Evolutionary conservation across 1,140 invertebrate genomes (phyloP), one percentile per base, ranked within the genome.

Genomic region (Meteorus sp.): DNA sequence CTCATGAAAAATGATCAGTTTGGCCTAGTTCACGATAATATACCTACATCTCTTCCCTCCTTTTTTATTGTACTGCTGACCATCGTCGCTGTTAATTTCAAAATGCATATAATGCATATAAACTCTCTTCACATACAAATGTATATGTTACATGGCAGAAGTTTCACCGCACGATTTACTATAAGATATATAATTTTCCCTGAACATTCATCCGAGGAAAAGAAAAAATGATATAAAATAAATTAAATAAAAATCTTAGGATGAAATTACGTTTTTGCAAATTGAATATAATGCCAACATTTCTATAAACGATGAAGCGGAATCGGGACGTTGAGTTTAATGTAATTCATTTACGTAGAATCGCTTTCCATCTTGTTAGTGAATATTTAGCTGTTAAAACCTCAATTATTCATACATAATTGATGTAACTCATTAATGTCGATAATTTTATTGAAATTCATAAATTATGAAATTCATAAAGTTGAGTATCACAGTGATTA

Each of bases 61-160:
- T 6, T 33, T 7, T 33, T 7, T 33, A 33, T 39, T 7, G 8
- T 39, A 13, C 35, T n/a, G 35, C 35, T 39, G 35, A 29, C 19
- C 39, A 8, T 43, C 39, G 15, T 43, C 19, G 39, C 23, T 47
- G 44, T 47, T 47, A 47, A 47, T 47, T 47, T 47, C 25, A 47
- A 47, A 6, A 47, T 25, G 22, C 44, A 47, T 22, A 47, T 47
- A 47, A 47, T 47, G 44, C n/a, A n/a, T n/a, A 43, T 43, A 43
- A 47, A 25, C 44, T 47, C 44, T 47, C 44, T 47, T 47, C 25
- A 47, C 23, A 47, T 47, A 47, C n/a, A n/a, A n/a, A n/a, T n/a
- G n/a, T n/a, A n/a, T n/a, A n/a, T n/a, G n/a, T n/a, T 25, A 22
- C 20, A 5, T 7, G 7, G 11, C 17, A 13, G 44, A 47, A n/a